These are phyloP conservation scores for Linyphia triangularis DNA, from an alignment of 2,888 invertebrate genomes.

Conservation along the genomic window DNA sequence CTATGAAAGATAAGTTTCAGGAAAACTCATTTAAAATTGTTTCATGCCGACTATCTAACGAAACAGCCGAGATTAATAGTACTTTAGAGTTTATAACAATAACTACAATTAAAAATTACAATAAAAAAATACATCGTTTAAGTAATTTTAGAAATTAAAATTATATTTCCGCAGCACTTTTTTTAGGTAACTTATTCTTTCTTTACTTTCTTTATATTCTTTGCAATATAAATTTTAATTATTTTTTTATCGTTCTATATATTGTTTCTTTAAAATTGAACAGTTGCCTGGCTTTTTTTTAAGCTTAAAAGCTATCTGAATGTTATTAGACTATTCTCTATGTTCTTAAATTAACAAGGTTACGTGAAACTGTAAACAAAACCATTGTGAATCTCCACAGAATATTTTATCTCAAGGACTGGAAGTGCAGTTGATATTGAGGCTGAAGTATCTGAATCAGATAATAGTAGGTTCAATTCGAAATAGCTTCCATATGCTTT, in stretches of 20 bases:
- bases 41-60: no score
- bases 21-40: no score
- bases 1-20: no score
- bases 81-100: no score
- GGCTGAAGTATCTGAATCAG: slow-evolving; percentile 71
- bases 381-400: slow-evolving; percentile 69
- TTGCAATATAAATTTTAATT: slow-evolving; percentile 1
- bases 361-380: slow-evolving; percentile 26
- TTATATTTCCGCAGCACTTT: background rate
- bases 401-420: slow-evolving; percentile 72
- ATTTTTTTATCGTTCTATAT: background rate
- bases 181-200: background rate
- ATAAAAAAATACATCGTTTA: background rate
- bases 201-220: slow-evolving; percentile 21
- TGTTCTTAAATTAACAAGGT: slow-evolving; percentile 39
- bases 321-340: slow-evolving; percentile 29
- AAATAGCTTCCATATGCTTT: slow-evolving; percentile 64
- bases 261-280: slow-evolving; percentile 1
- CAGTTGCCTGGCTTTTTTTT: slow-evolving; percentile 28
- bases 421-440: slow-evolving; percentile 73
- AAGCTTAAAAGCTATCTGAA: slow-evolving; percentile 35
- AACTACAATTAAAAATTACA: background rate
- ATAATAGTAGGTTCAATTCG: slow-evolving; percentile 71
- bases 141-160: background rate
- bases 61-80: no score